Evolutionary conservation across 2,113 vertebrate genomes (phyloP), one percentile per base, ranked within the genome.

Genomic region (Psilopsiagon aurifrons): DNA sequence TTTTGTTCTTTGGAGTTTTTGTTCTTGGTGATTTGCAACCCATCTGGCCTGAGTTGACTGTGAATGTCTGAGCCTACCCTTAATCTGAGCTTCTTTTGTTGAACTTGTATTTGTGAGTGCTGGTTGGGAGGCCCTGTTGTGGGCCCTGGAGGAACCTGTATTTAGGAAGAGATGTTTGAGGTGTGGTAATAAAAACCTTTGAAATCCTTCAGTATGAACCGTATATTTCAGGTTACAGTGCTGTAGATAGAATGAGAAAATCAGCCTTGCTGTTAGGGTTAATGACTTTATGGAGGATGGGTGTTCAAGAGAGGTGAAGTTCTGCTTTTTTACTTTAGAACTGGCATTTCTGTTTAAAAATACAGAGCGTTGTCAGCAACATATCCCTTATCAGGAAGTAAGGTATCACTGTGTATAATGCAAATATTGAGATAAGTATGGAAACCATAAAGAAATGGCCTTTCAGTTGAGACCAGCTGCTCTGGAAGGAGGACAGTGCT

Each of bases 401-500:
- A 94, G 67, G 29, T 77, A 17, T 49, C 90, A 27, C 85, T 83
- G 90, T 83, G 49, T 75, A 3, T 81, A 88, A 86, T 93, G 86
- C 86, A 97, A 91, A 93, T 94, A 86, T 15, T 85, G 92, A 89
- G 88, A 82, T 93, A 91, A 93, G 78, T 74, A 73, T 76, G 86
- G 73, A 91, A 91, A 93, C 62, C 52, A 25, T 86, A 84, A 86
- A 89, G 83, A 94, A 89, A 85, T 79, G 84, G 57, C 74, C 62
- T 91, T 94, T 87, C 49, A 25, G 86, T 91, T 91, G 67, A 74
- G 88, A 75, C 66, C 96, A 91, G 97, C 97, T 97, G 97, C 95
- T 95, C 77, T 95, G 75, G 93, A 93, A 90, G 93, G 92, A 91
- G 94, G 93, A 92, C 87, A 77, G 97, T 95, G 89, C 86, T 92